phyloP scores from a whole-genome alignment of 1,140 invertebrate genomes.

The Drosophila lowei region DNA sequence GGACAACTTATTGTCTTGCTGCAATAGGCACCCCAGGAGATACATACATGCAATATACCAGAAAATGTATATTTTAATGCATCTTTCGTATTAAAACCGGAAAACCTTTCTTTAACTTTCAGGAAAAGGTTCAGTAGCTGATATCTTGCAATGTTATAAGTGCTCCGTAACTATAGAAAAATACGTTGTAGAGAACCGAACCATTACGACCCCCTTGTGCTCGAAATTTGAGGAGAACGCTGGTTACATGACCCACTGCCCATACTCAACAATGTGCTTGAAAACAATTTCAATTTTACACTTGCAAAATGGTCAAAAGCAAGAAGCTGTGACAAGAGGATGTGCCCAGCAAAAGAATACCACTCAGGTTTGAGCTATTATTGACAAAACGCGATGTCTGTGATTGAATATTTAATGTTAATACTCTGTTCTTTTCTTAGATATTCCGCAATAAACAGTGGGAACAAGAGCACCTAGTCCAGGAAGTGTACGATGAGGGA shows the following conservation, averaged over 20 bases:
- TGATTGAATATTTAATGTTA: conserved; percentile 5
- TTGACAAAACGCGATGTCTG: conserved; percentile 4
- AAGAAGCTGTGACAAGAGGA: conserved; percentile 87
- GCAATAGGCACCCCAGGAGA: no score
- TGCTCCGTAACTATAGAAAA: conserved; percentile 86
- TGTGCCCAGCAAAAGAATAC: conserved; percentile 89
- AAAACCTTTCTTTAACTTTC: conserved; percentile 15
- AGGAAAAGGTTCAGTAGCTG: conserved; percentile 26
- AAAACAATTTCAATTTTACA: conserved; percentile 87
- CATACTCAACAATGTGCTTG: conserved; percentile 91
- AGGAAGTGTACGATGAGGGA: conserved; percentile 87
- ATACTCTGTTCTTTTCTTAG: conserved; percentile 32
- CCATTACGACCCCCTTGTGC: conserved; percentile 86
- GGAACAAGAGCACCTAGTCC: conserved; percentile 85
- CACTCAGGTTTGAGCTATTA: conserved; percentile 82
- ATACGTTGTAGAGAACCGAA: conserved; percentile 58
- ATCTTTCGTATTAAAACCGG: no score
- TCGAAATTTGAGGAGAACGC: conserved; percentile 88
- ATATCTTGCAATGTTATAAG: conserved; percentile 86
- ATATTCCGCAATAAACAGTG: conserved; percentile 85
- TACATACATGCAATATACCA: no score
- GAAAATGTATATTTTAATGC: no score
- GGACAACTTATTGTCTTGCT: no score
- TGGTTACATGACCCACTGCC: conserved; percentile 88
- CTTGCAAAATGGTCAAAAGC: conserved; percentile 86